These are phyloP conservation scores for Myripristis jacobus DNA, from an alignment of 2,797 vertebrate species.

Conservation along the genomic window DNA sequence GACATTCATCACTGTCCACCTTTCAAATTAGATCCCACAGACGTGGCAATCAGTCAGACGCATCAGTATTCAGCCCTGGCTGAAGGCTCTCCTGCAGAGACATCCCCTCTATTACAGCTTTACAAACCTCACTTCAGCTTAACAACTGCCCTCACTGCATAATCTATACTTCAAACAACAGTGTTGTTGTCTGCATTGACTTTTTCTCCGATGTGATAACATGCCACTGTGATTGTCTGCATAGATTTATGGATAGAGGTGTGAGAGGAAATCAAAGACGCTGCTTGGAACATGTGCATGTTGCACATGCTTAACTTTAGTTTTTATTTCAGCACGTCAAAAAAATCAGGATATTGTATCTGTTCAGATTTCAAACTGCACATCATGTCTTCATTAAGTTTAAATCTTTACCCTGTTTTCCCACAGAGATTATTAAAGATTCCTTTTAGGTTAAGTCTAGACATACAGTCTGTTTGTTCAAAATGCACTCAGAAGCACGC, in stretches of 20 bases:
- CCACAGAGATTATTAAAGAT: constrained; percentile 2
- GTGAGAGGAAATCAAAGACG: constrained; percentile 20
- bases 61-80: constrained; percentile 81
- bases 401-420: constrained; percentile 7
- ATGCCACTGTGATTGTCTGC: constrained; percentile 37
- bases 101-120: constrained; percentile 69
- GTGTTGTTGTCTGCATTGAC: constrained; percentile 43
- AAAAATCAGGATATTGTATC: constrained; percentile 32
- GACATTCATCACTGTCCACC: constrained; percentile 90
- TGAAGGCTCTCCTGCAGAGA: constrained; percentile 73
- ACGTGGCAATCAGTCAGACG: constrained; percentile 85
- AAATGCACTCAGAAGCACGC: constrained; percentile 18
- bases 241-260: constrained; percentile 45
- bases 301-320: constrained; percentile 30
- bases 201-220: constrained; percentile 36
- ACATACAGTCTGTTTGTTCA: constrained; percentile 17
- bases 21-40: constrained; percentile 86
- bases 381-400: constrained; percentile 6
- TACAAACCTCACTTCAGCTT: constrained; percentile 65
- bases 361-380: constrained; percentile 10
- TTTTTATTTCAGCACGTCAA: constrained; percentile 26
- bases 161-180: constrained; percentile 68
- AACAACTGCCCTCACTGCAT: constrained; percentile 67
- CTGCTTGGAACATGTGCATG: constrained; percentile 28
- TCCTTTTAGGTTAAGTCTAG: neutral